These are phyloP conservation scores for Hesperophylax magnus DNA, from an alignment of 1,140 invertebrate genomes.

Conservation along the genomic window DNA sequence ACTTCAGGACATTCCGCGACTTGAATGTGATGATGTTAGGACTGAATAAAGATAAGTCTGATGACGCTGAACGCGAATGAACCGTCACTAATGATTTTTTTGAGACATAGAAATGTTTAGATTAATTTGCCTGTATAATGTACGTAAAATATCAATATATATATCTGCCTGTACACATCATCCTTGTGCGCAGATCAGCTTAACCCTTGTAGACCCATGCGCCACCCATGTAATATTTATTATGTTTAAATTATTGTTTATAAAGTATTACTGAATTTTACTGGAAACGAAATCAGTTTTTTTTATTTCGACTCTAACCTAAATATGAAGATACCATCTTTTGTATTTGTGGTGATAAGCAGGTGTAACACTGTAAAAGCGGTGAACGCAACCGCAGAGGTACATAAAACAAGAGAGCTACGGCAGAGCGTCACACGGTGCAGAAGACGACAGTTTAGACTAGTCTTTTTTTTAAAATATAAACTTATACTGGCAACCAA, in stretches of 20 bases:
- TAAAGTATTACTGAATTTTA: not conserved
- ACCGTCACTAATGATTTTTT: not conserved
- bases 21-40: conserved; percentile 13
- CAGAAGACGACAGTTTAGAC: too few species aligned
- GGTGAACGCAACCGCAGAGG: too few species aligned
- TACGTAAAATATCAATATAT: not conserved
- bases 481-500: not conserved
- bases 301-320: not conserved
- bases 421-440: too few species aligned
- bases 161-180: not conserved
- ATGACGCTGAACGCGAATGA: not conserved
- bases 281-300: not conserved
- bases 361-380: too few species aligned
- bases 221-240: too few species aligned
- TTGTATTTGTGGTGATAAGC: not conserved
- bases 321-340: not conserved
- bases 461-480: too few species aligned
- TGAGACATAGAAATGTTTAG: not conserved
- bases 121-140: too few species aligned
- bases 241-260: not conserved
- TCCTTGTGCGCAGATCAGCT: too few species aligned
- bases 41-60: not conserved
- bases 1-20: conserved; percentile 18
- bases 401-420: too few species aligned
- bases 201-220: too few species aligned